Evolutionary conservation across 2,888 invertebrate genomes (phyloP).

Genomic region (Drosophila koepferae): DNA sequence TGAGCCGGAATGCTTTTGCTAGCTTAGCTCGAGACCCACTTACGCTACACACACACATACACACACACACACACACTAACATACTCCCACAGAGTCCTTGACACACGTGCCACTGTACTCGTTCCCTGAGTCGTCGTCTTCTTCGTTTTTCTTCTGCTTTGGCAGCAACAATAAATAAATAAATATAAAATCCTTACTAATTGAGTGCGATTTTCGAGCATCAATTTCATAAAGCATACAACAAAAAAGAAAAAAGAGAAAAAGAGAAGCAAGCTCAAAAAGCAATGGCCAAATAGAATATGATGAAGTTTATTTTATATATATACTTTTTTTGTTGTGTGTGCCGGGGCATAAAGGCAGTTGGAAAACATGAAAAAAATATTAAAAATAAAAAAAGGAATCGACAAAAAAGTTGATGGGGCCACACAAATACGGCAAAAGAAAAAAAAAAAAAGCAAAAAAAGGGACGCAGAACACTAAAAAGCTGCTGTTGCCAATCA

Average conservation of each 20-base stretch:
- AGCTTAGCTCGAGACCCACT: slow-evolving; percentile 31
- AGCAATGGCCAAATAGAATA: slow-evolving; percentile 59
- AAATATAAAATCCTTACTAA: slow-evolving; percentile 80
- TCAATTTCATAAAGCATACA: slow-evolving; percentile 80
- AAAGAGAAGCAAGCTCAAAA: slow-evolving; percentile 28
- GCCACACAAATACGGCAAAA: slow-evolving; percentile 45
- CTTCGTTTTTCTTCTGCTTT: slow-evolving; percentile 33
- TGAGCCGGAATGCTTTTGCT: slow-evolving; percentile 55
- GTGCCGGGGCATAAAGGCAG: slow-evolving; percentile 50
- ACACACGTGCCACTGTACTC: slow-evolving; percentile 55
- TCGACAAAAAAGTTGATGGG: slow-evolving; percentile 59
- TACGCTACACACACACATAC: slow-evolving; percentile 10
- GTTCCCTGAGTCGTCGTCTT: slow-evolving; percentile 2
- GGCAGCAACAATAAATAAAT: slow-evolving; percentile 75
- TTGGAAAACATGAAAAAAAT: slow-evolving; percentile 68
- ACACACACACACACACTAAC: slow-evolving; percentile 6
- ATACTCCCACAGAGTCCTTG: slow-evolving; percentile 30
- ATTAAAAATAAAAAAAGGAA: slow-evolving; percentile 60
- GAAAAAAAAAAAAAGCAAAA: slow-evolving; percentile 10
- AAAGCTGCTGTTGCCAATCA: slow-evolving; percentile 80
- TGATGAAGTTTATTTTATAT: slow-evolving; percentile 58
- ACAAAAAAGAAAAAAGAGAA: slow-evolving; percentile 16
- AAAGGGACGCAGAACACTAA: slow-evolving; percentile 67
- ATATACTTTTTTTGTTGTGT: slow-evolving; percentile 23
- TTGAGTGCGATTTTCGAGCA: slow-evolving; percentile 81